Percentiles rank a stretch among this genome's conserved stretches.
phyloP scores from a whole-genome alignment of 2,113 vertebrate species.

The Cyprinodon brontotheroides region DNA sequence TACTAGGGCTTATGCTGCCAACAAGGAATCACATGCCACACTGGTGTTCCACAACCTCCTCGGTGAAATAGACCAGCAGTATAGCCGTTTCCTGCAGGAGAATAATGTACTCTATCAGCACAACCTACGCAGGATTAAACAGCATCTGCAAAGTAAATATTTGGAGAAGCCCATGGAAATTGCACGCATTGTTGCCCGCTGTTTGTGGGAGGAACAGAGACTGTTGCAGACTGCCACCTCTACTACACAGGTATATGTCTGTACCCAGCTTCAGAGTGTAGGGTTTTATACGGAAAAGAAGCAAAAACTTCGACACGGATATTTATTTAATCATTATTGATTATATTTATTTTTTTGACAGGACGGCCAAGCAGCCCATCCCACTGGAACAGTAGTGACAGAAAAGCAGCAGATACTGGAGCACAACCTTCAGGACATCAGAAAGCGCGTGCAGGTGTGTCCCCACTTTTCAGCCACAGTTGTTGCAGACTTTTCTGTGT shows the following conservation, averaged over 20 bases:
- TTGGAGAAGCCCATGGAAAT: constrained; percentile 98
- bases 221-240: constrained; percentile 92
- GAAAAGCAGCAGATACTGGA: constrained; percentile 99
- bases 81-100: constrained; percentile 97
- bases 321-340: not conserved
- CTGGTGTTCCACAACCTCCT: constrained; percentile 98
- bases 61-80: constrained; percentile 98
- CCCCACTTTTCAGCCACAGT: too few relatives aligned
- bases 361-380: constrained; percentile 93
- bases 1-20: constrained; percentile 92
- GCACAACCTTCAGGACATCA: constrained; percentile 96
- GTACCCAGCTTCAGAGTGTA: not conserved
- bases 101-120: constrained; percentile 98
- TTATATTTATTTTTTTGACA: constrained; percentile 60
- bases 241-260: constrained; percentile 85
- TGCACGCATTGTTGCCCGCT: constrained; percentile 94
- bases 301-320: not conserved
- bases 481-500: not conserved
- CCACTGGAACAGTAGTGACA: constrained; percentile 91
- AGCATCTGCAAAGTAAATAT: constrained; percentile 98
- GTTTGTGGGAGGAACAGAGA: constrained; percentile 94
- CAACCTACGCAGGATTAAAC: constrained; percentile 96
- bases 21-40: constrained; percentile 96
- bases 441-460: constrained; percentile 94
- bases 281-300: not conserved